phyloP scores from a whole-genome alignment of 2,113 vertebrate genomes.

The Zosterops pallidus region DNA sequence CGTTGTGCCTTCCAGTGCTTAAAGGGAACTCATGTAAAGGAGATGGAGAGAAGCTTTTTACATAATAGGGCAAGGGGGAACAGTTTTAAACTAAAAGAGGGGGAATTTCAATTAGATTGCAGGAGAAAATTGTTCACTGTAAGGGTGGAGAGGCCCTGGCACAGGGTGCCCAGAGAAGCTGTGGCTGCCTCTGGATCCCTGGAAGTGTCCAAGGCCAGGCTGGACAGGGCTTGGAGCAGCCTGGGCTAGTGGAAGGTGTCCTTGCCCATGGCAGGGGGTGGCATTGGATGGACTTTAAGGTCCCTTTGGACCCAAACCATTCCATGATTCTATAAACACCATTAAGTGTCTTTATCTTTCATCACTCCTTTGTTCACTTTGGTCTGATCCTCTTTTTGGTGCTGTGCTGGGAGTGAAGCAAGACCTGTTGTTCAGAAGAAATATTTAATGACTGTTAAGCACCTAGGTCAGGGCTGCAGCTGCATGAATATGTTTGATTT shows the following conservation, averaged over 20 bases:
- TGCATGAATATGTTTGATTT: neutral
- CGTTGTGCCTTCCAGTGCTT: neutral
- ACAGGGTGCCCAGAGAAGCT: neutral
- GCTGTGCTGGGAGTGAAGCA: neutral
- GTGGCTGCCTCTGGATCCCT: neutral
- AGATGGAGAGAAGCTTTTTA: neutral
- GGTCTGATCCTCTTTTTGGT: neutral
- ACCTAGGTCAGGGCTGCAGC: neutral
- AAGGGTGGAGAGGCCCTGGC: fast-evolving
- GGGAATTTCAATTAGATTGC: neutral
- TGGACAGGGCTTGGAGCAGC: fast-evolving
- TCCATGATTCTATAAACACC: neutral
- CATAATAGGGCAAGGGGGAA: too few relatives aligned
- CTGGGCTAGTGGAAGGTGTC: fast-evolving
- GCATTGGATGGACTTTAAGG: fast-evolving
- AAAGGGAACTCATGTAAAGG: neutral
- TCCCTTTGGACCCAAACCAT: neutral
- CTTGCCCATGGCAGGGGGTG: neutral
- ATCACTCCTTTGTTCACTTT: neutral
- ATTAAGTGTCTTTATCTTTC: neutral
- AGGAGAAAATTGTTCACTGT: neutral
- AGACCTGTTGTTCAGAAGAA: neutral
- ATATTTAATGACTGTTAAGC: neutral
- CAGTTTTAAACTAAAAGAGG: neutral
- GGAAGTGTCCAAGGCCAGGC: fast-evolving